Evolutionary conservation across 2,797 vertebrate species (phyloP), one percentile per base, ranked within the genome.

Genomic region (Mus minutoides): DNA sequence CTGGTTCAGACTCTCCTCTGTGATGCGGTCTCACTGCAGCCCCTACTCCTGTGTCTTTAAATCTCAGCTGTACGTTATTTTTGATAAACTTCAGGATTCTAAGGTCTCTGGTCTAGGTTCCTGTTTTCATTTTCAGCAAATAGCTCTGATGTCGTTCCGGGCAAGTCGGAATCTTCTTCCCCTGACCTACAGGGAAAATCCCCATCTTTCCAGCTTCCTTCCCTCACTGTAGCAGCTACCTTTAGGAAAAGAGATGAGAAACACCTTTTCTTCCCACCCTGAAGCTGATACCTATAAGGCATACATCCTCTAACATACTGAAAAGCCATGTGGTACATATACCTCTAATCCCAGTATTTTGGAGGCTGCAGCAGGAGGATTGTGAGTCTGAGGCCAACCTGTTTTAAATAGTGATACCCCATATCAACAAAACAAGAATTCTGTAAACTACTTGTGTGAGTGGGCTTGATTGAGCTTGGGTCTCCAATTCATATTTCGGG

Each of bases 61-160:
- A 9, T 31, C 54, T 46, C 77, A 92, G 34, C 21, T 69, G 91
- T 97, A 9, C 16, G 9, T 49, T 80, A 49, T 49, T 46, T 46
- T 91, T 37, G 46, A 52, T 79, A 71, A 86, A 88, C 7, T 24
- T 84, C 4, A 12, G 19, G 3, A 56, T 88, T 67, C 62, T 84
- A 75, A 91, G 60, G 22, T 19, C 49, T 95, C 87, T 88, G 31
- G 37, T 76, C 56, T 37, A 91, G 56, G 69, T 43, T 52, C 62
- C 86, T 83, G n/a, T 24, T 85, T 94, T 92, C 26, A 46, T 75
- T 77, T 83, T 94, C 73, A 92, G 67, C 43, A 54, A 64, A 96
- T 37, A 37, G 37, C 56, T 60, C 49, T 58, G 46, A 52, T 8
- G 64, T 69, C 40, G 46, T 77, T 94, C 77, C 26, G 7, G 4